These are phyloP conservation scores for Hormaphis cornu DNA, from an alignment of 1,140 invertebrate genomes.

Conservation along the genomic window DNA sequence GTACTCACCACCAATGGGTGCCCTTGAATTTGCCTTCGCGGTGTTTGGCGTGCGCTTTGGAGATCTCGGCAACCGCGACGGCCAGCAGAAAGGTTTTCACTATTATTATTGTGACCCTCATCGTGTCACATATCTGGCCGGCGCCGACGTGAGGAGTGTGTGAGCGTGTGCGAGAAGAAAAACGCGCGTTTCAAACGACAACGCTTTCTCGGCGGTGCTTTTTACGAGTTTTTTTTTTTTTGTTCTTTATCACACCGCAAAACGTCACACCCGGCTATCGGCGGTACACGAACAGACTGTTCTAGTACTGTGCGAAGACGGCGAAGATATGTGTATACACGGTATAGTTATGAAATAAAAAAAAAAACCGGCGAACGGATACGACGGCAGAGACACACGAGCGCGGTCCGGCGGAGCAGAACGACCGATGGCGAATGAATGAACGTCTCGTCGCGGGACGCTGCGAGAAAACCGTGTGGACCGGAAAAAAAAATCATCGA, in stretches of 20 bases:
- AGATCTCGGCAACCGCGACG: neutral
- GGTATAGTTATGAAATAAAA: too few species aligned
- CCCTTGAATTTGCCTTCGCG: slow-evolving; percentile 23
- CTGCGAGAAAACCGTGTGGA: neutral
- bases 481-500: too few species aligned
- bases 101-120: neutral
- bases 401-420: slow-evolving; percentile 10
- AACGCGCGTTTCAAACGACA: neutral
- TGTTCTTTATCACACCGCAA: too few species aligned
- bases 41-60: neutral
- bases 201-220: too few species aligned
- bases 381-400: too few species aligned
- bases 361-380: too few species aligned
- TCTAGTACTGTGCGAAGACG: neutral
- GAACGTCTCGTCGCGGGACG: neutral
- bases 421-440: slow-evolving; percentile 21
- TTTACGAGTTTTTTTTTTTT: too few species aligned
- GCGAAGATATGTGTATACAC: neutral
- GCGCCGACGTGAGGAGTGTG: neutral
- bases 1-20: slow-evolving; percentile 20
- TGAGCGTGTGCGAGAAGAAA: too few species aligned
- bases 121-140: slow-evolving; percentile 22
- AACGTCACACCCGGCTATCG: too few species aligned
- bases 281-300: too few species aligned
- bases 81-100: neutral